Evolutionary conservation across 2,797 vertebrate genomes (phyloP), one percentile per base, ranked within the genome.

Genomic region (Peromyscus aztecus): DNA sequence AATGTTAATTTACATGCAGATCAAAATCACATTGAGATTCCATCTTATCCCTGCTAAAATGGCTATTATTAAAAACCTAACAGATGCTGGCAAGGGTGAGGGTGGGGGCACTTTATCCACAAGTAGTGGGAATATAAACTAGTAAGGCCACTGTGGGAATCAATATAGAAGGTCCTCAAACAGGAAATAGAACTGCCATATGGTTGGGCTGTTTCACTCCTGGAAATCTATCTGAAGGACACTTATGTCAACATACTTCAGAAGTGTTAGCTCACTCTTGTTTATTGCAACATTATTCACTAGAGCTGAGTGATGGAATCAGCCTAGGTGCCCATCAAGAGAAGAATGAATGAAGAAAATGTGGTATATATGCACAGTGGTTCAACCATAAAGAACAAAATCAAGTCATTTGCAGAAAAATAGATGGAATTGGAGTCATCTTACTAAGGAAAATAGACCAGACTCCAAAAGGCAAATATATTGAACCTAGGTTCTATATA

Each of bases 1-100:
- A 29, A 61, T 92, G 86, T 96, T 43, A 82, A 65, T 94, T 37
- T 89, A 73, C 34, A 84, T 65, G 46, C 43, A 78, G 34, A 90
- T n/a, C 8, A 65, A 78, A 63, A 65, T 63, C 49, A 65, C 59
- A 65, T 27, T 90, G 73, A 90, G 43, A 49, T n/a, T 65, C 23
- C 24, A 19, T n/a, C 31, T 90, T 19, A 65, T n/a, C 43, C 40
- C 75, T 78, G 24, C 9, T 65, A 90, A 34, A 65, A 12, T 49
- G 59, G 73, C 73, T 77, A 4, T 63, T 46, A 55, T 27, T 61
- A 29, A 76, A 59, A 34, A 71, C n/a, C 27, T 52, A 67, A 34
- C 34, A 87, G 31, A 59, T 63, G 73, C 57, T 46, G 29, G 4
- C 55, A 46, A 63, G 73, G 24, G 49, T 89, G 73, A 27, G 40